Evolutionary conservation across 2,113 vertebrate genomes (phyloP), one percentile per base, ranked within the genome.

Genomic region (Chionodraco myersi): DNA sequence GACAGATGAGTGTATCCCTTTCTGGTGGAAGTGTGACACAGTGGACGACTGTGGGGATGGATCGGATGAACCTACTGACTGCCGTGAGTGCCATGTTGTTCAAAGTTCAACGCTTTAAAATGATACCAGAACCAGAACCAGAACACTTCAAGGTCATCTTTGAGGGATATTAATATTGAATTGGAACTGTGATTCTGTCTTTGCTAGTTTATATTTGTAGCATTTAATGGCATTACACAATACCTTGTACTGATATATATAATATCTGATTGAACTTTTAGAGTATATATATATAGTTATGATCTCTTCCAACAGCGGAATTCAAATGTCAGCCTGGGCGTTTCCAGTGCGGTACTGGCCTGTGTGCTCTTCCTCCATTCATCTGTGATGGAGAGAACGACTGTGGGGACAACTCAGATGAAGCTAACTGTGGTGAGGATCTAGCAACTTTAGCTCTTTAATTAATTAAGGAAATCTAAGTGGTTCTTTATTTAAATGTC

Each of bases 21-120:
- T 99, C 85, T 99, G 98, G 98, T 99, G 98, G 98, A 99, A 99
- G 90, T 99, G 98, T 87, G 98, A 99, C 91, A 99, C 97, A 0
- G 98, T 99, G 4, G 98, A 99, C 26, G 98, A 99, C 91, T 99
- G 98, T 14, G 98, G 98, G 0, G 98, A 99, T 51, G 96, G 98
- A 74, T 99, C 98, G 1, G 98, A 99, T 0, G 98, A 99, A 87
- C 98, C 98, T 3, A 82, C 96, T 1, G 97, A 99, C 80, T 99
- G 98, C 58, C 97, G 98, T 99, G 88, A 98, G 98, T 97, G 65
- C 1, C 12, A 34, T 57, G 8, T 72, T 72, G n/a, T 70, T 85
- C 16, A 4, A 61, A 57, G 26, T 59, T 87, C 30, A 30, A 30
- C 75, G 14, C 70, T 81, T 72, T 53, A 44, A 75, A 64, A 61